Evolutionary conservation across 2,888 invertebrate genomes (phyloP).

Genomic region (Dynastes maya): DNA sequence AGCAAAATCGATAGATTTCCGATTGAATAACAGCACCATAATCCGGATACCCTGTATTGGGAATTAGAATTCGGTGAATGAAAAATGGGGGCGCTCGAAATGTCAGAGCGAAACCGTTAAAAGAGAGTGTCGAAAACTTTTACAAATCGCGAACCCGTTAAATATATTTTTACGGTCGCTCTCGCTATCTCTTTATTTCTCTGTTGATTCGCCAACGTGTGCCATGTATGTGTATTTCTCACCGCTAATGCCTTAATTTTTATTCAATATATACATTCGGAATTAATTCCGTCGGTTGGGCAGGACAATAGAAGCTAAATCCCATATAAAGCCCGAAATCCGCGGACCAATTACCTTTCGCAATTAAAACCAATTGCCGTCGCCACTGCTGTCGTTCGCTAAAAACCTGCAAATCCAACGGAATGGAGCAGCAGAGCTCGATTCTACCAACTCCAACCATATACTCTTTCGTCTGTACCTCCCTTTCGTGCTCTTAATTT

Average conservation of each 20-base stretch:
- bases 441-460: constrained; percentile 21
- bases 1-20: constrained; percentile 39
- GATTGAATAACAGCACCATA: constrained; percentile 43
- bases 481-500: constrained; percentile 48
- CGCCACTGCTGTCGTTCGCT: constrained; percentile 43
- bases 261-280: constrained; percentile 59
- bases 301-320: constrained; percentile 57
- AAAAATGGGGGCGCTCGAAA: constrained; percentile 34
- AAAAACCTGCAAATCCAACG: constrained; percentile 46
- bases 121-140: constrained; percentile 37
- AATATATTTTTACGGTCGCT: constrained; percentile 24
- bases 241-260: constrained; percentile 58
- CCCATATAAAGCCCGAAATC: constrained; percentile 59
- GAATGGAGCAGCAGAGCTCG: constrained; percentile 34
- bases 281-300: constrained; percentile 57
- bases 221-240: constrained; percentile 7
- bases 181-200: neutral
- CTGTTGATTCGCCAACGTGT: neutral
- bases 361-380: constrained; percentile 62
- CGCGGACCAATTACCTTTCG: constrained; percentile 61
- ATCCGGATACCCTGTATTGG: constrained; percentile 41
- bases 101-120: constrained; percentile 30
- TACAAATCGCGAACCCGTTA: constrained; percentile 38
- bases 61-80: constrained; percentile 37
- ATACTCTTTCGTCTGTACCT: constrained; percentile 27